Percentiles rank a stretch among this genome's conserved stretches.
phyloP scores from a whole-genome alignment of 1,140 invertebrate species.

The Mylabris phalerata region DNA sequence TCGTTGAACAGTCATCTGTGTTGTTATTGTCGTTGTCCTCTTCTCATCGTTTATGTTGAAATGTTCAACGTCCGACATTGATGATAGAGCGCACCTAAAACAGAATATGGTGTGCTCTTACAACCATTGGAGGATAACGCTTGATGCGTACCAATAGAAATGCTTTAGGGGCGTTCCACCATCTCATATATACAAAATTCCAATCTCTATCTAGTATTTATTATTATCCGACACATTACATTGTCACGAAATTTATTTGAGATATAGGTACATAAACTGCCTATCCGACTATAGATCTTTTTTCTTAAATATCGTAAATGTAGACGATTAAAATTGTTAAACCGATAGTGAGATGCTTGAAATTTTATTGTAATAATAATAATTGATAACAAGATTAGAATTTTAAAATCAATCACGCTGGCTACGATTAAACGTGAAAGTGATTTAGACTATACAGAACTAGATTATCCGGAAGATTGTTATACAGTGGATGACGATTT shows the following conservation, averaged over 20 bases:
- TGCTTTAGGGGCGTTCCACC: slow-evolving; percentile 3
- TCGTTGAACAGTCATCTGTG: slow-evolving; percentile 16
- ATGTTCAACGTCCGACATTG: slow-evolving; percentile 4
- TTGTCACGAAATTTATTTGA: not conserved
- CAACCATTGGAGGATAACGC: slow-evolving; percentile 3
- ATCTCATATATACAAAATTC: not conserved
- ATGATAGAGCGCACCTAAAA: not conserved
- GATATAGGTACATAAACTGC: not conserved
- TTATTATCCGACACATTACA: not conserved
- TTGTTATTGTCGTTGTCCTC: not conserved
- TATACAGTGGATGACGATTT: slow-evolving; percentile 28
- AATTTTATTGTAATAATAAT: no score
- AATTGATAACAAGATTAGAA: no score
- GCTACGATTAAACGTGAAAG: slow-evolving; percentile 36
- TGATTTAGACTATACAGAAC: slow-evolving; percentile 28
- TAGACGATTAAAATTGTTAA: no score
- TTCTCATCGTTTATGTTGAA: not conserved
- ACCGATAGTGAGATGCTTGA: no score
- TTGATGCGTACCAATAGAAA: slow-evolving; percentile 4
- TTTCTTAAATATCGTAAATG: no score
- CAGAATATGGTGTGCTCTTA: not conserved
- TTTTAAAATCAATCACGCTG: slow-evolving; percentile 19
- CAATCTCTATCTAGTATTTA: not conserved
- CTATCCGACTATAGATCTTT: no score
- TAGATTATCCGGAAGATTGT: slow-evolving; percentile 33